Evolutionary conservation across 2,888 invertebrate species (phyloP).

Genomic region (Magallana nippona): DNA sequence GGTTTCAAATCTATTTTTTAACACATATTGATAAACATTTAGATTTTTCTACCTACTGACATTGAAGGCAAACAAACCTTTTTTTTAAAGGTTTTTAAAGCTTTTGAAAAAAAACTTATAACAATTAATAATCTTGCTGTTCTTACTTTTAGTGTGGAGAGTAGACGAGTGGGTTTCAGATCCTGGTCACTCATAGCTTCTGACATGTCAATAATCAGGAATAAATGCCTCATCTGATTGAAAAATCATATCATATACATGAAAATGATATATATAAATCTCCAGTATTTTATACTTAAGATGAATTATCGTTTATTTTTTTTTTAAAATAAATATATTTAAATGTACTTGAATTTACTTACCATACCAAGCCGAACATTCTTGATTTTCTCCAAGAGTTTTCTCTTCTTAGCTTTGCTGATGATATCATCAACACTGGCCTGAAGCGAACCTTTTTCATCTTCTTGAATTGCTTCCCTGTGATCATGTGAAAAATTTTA

Average conservation of each 20-base stretch:
- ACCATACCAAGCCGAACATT: constrained; percentile 94
- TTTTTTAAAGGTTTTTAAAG: too few species aligned
- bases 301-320: too few species aligned
- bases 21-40: too few species aligned
- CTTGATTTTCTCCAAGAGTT: constrained; percentile 79
- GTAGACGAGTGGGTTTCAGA: constrained; percentile 93
- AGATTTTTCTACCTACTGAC: too few species aligned
- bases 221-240: constrained; percentile 93
- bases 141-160: constrained; percentile 91
- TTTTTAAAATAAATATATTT: too few species aligned
- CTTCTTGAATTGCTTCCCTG: constrained; percentile 95
- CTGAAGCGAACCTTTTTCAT: constrained; percentile 95
- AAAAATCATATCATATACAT: not conserved
- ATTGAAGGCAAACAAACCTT: too few species aligned
- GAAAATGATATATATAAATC: not conserved
- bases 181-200: constrained; percentile 97
- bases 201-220: constrained; percentile 94
- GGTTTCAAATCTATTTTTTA: too few species aligned
- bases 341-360: constrained; percentile 48
- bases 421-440: constrained; percentile 95
- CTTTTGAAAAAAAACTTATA: too few species aligned
- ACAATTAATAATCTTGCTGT: too few species aligned
- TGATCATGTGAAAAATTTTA: constrained; percentile 6
- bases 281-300: too few species aligned
- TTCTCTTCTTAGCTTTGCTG: constrained; percentile 89